A percentile compares a stretch with the other conserved stretches of the same genome.
Evolutionary conservation across 2,888 invertebrate species (phyloP).

Genomic region (Lasioglossum morio): DNA sequence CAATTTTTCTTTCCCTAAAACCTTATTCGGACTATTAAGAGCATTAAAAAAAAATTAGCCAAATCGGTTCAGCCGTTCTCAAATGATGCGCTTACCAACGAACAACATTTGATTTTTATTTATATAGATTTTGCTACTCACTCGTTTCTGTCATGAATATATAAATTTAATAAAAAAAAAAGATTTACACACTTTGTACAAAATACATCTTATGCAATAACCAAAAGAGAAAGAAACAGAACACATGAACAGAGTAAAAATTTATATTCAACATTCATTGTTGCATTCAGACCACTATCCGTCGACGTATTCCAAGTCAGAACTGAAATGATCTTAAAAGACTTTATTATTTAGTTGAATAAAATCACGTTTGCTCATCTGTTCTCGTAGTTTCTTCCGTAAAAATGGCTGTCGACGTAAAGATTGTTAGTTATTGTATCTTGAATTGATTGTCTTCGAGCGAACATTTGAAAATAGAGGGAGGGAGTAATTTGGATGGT

Average conservation of each 20-base stretch:
- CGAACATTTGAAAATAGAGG: slow-evolving; percentile 22
- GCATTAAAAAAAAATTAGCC: too few relatives aligned
- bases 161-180: too few relatives aligned
- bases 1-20: too few relatives aligned
- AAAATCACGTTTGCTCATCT: background rate
- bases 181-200: background rate
- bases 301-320: background rate
- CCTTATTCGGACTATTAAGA: too few relatives aligned
- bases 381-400: background rate
- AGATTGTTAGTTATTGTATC: background rate
- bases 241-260: background rate
- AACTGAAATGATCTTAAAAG: background rate
- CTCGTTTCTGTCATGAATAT: background rate
- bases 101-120: too few relatives aligned
- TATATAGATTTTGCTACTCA: background rate
- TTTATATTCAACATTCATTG: background rate
- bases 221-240: background rate
- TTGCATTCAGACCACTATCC: background rate
- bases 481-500: slow-evolving; percentile 41
- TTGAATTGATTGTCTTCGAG: background rate
- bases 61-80: too few relatives aligned
- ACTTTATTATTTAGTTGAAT: background rate
- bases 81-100: too few relatives aligned
- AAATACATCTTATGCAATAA: background rate
- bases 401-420: background rate